These are phyloP conservation scores for Cacatua alba DNA, from an alignment of 2,113 vertebrate genomes.

Conservation along the genomic window DNA sequence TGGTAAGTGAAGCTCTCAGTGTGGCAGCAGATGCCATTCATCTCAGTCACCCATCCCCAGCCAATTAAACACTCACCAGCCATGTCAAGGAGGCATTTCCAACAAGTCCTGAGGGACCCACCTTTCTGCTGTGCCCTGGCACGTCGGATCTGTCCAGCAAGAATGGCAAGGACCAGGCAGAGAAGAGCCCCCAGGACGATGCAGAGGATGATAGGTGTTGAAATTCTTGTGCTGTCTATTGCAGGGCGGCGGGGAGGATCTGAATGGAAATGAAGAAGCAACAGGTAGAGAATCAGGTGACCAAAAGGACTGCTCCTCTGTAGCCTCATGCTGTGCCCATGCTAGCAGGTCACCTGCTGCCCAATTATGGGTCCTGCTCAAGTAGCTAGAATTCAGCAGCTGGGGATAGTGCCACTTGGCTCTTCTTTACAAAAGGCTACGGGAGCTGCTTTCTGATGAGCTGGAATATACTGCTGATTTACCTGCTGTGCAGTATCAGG, in stretches of 20 bases:
- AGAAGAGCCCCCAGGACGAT: conserved; percentile 35
- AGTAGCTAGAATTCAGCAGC: not conserved
- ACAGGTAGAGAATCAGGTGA: not conserved
- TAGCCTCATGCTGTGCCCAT: not conserved
- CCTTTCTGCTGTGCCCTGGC: conserved; percentile 18
- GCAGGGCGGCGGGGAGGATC: not conserved
- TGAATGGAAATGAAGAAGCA: not conserved
- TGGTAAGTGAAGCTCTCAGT: not conserved
- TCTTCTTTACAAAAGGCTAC: not conserved
- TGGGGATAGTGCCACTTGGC: not conserved
- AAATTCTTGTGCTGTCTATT: not conserved
- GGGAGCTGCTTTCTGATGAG: not conserved
- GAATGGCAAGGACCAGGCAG: conserved; percentile 43
- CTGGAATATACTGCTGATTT: not conserved
- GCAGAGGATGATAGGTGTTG: conserved; percentile 27
- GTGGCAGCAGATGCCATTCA: not conserved
- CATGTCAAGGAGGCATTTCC: not conserved
- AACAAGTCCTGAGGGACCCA: not conserved
- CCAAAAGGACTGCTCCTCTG: not conserved
- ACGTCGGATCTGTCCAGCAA: conserved; percentile 2
- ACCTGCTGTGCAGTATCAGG: not conserved
- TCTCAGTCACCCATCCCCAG: not conserved
- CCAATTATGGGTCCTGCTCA: not conserved
- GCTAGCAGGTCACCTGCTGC: not conserved
- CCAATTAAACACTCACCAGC: not conserved